Evolutionary conservation across 2,888 invertebrate genomes (phyloP).

Genomic region (Xestia rhomboidea): DNA sequence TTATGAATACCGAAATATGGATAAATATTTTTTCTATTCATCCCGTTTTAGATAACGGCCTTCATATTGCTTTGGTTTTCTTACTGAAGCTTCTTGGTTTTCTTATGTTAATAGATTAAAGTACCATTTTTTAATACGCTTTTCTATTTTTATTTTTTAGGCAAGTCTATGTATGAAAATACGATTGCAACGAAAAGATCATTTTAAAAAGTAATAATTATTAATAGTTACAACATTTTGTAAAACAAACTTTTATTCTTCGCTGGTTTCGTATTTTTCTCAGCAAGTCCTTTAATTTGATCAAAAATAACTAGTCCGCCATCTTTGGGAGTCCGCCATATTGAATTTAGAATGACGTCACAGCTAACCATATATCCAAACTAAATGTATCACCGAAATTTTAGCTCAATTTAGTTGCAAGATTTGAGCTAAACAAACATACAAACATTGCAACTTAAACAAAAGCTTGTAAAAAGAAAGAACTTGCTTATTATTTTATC

Average conservation of each 20-base stretch:
- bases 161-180: neutral
- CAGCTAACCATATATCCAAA: neutral
- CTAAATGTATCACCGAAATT: neutral
- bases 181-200: neutral
- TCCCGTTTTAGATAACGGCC: constrained; percentile 24
- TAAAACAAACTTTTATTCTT: too few relatives aligned
- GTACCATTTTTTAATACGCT: neutral
- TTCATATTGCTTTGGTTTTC: constrained; percentile 16
- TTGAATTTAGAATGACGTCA: neutral
- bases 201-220: too few relatives aligned
- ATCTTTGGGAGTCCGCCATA: too few relatives aligned
- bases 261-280: neutral
- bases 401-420: neutral
- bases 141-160: neutral
- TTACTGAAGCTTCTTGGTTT: neutral
- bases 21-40: constrained; percentile 60
- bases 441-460: neutral
- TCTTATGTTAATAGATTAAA: neutral
- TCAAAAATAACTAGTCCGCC: too few relatives aligned
- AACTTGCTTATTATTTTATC: neutral
- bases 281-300: neutral
- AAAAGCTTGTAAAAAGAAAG: neutral
- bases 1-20: constrained; percentile 43
- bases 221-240: too few relatives aligned
- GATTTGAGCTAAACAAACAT: too few relatives aligned